These are phyloP conservation scores for Calliphora vomitoria DNA, from an alignment of 2,888 invertebrate species.

Conservation along the genomic window DNA sequence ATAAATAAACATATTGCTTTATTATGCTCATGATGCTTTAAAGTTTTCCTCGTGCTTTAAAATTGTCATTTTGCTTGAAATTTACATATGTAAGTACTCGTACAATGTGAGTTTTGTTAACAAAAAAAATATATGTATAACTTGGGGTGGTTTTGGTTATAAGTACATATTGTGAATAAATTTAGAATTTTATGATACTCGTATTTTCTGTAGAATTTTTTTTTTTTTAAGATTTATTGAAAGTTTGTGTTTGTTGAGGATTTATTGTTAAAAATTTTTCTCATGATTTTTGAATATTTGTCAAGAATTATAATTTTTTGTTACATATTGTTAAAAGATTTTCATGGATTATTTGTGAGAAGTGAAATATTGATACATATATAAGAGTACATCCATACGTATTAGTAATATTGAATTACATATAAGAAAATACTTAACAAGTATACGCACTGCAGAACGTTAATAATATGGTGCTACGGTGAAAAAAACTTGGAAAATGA, in stretches of 20 bases:
- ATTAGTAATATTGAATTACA: background rate
- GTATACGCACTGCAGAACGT: background rate
- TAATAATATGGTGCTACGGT: too few relatives aligned
- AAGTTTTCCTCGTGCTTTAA: background rate
- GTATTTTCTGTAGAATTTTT: background rate
- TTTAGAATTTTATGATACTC: background rate
- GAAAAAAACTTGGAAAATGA: too few relatives aligned
- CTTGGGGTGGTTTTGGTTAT: conserved; percentile 7
- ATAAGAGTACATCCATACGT: background rate
- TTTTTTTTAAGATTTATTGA: background rate
- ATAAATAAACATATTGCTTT: conserved; percentile 8
- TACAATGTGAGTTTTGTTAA: background rate
- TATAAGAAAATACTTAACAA: background rate
- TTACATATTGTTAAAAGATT: background rate
- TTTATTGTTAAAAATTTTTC: background rate
- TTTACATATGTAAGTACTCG: background rate
- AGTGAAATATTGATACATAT: background rate
- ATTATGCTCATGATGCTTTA: background rate
- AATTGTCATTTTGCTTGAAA: background rate
- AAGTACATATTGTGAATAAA: background rate
- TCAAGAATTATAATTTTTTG: background rate
- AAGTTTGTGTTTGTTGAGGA: background rate
- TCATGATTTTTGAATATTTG: background rate
- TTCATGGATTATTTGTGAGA: background rate
- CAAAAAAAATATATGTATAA: background rate